Evolutionary conservation across 2,888 invertebrate genomes (phyloP), one percentile per base, ranked within the genome.

Genomic region (Pharmacophagus antenor): DNA sequence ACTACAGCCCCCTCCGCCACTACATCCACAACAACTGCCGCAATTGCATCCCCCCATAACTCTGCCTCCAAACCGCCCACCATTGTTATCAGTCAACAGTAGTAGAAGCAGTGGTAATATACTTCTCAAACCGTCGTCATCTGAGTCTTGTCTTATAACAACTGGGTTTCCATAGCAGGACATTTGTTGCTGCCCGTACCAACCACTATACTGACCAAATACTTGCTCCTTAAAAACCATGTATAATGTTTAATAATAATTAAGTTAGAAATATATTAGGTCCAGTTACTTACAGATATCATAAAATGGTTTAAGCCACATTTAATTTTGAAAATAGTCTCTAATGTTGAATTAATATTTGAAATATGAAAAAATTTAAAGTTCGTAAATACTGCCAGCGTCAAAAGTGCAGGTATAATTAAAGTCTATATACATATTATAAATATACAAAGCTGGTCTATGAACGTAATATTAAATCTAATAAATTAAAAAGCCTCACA

Each of bases 61-160:
- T 3, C 42, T 47, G 2, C 62, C 63, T 1, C 61, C 51, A 8
- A 65, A 65, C 31, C 64, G 64, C 0, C 72, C 69, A 5, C 72
- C 73, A 12, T 64, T 66, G 6, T 67, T 71, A 56, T 80, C 77
- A 61, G 70, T 69, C 12, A 82, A 62, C 7, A 84, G 55, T 5
- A 84, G 70, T 1, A 84, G 64, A 2, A 84, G 66, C 51, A 84
- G 66, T 0, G 84, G 84, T 62, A 74, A 61, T 7, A 84, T 72
- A 18, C 52, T 54, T 49, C 67, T 73, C 56, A 73, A 62, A 6
- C 75, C 71, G 22, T 78, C 74, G 17, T 80, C 74, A 18, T 77
- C 74, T 31, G 70, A 70, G 22, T 72, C 68, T 6, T 70, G 68
- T 37, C 65, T 65, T 47, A 83, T 70, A 18, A 82, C 70, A n/a